These are phyloP conservation scores for Lithosia quadra DNA, from an alignment of 2,888 invertebrate genomes.

Conservation along the genomic window DNA sequence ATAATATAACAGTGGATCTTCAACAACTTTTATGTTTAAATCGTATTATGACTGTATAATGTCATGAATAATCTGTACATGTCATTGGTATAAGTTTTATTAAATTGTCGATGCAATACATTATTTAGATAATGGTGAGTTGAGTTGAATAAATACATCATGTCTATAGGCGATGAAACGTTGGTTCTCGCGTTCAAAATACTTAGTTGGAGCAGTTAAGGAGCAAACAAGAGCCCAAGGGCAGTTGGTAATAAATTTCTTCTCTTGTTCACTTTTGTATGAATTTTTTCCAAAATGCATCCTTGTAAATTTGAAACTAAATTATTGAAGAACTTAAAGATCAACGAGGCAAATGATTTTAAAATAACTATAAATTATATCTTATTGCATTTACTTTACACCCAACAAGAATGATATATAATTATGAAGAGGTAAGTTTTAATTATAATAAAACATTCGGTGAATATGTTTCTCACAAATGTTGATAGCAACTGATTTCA, in stretches of 20 bases:
- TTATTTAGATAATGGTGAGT: constrained; percentile 23
- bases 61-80: not conserved
- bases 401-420: constrained; percentile 47
- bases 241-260: constrained; percentile 79
- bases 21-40: not conserved
- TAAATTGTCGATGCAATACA: constrained; percentile 21
- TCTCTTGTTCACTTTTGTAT: constrained; percentile 66
- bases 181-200: constrained; percentile 66
- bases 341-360: constrained; percentile 9
- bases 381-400: constrained; percentile 54
- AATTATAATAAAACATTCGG: constrained; percentile 54
- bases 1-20: not conserved
- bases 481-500: constrained; percentile 63
- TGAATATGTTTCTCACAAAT: constrained; percentile 55
- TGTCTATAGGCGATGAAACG: constrained; percentile 74
- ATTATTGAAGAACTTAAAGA: not conserved
- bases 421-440: constrained; percentile 51
- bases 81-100: constrained; percentile 5
- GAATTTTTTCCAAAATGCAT: not conserved
- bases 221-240: constrained; percentile 75
- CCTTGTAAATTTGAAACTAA: not conserved
- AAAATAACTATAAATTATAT: constrained; percentile 44
- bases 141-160: constrained; percentile 69
- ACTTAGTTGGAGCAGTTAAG: constrained; percentile 66
- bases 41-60: not conserved